phyloP scores from a whole-genome alignment of 2,888 invertebrate species.

The Mechanitis mazaeus region DNA sequence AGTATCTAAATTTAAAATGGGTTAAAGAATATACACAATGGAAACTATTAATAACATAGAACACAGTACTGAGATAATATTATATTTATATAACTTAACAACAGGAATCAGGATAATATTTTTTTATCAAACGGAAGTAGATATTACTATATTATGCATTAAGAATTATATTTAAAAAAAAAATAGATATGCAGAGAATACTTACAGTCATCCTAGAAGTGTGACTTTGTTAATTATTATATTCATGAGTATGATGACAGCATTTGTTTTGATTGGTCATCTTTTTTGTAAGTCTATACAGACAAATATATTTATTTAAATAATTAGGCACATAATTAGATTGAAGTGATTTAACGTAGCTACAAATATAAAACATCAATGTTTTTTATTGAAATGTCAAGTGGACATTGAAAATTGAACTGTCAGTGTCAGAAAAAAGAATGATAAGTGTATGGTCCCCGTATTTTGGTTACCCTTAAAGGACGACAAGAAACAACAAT shows the following conservation, averaged over 20 bases:
- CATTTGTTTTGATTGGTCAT: not conserved
- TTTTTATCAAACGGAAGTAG: conserved; percentile 2
- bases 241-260: not conserved
- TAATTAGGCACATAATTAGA: no score
- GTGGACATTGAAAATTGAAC: no score
- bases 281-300: no score
- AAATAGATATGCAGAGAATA: not conserved
- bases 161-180: not conserved
- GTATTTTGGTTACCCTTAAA: no score
- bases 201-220: conserved; percentile 1
- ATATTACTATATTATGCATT: not conserved
- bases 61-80: not conserved
- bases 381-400: no score
- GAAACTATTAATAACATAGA: not conserved
- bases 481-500: no score
- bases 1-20: not conserved
- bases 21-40: not conserved
- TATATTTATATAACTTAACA: not conserved
- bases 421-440: no score
- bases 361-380: no score
- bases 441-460: no score
- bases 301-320: no score
- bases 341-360: no score
- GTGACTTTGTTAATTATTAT: not conserved
- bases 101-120: not conserved